phyloP scores from a whole-genome alignment of 2,888 invertebrate genomes.

The Entomobrya multifasciata region DNA sequence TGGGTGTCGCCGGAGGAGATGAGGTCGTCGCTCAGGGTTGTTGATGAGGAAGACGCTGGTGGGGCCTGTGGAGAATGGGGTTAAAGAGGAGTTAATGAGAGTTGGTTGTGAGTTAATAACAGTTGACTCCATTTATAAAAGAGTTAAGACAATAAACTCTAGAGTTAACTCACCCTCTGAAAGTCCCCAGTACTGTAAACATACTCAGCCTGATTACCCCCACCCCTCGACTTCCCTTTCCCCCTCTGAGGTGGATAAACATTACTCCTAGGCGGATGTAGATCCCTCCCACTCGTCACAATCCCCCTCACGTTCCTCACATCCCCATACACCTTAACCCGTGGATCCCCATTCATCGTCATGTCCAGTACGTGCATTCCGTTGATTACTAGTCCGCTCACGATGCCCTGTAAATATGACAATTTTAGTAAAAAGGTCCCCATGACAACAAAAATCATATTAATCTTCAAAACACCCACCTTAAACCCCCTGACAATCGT shows the following conservation, averaged over 20 bases:
- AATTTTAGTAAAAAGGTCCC: background rate
- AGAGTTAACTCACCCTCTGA: constrained; percentile 44
- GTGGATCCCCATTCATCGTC: constrained; percentile 88
- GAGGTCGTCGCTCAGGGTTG: constrained; percentile 89
- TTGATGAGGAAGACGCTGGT: constrained; percentile 46
- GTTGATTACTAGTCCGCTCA: constrained; percentile 94
- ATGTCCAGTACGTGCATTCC: constrained; percentile 91
- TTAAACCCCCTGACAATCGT: constrained; percentile 59
- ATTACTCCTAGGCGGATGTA: background rate
- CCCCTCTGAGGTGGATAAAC: background rate
- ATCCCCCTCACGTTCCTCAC: constrained; percentile 82
- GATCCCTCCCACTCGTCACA: background rate
- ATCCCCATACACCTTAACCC: constrained; percentile 90
- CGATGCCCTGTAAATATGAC: constrained; percentile 85
- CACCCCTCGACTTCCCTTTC: background rate
- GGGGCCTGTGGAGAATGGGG: constrained; percentile 51
- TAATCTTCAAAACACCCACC: constrained; percentile 17
- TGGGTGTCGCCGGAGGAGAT: constrained; percentile 93
- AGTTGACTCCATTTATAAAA: no score
- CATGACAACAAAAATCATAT: background rate
- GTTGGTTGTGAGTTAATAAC: no score
- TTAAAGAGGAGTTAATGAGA: no score
- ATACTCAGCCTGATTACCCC: constrained; percentile 2
- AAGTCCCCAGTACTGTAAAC: constrained; percentile 47
- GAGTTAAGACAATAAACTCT: background rate